Evolutionary conservation across 2,888 invertebrate genomes (phyloP).

Genomic region (Ennomos quercinarius): DNA sequence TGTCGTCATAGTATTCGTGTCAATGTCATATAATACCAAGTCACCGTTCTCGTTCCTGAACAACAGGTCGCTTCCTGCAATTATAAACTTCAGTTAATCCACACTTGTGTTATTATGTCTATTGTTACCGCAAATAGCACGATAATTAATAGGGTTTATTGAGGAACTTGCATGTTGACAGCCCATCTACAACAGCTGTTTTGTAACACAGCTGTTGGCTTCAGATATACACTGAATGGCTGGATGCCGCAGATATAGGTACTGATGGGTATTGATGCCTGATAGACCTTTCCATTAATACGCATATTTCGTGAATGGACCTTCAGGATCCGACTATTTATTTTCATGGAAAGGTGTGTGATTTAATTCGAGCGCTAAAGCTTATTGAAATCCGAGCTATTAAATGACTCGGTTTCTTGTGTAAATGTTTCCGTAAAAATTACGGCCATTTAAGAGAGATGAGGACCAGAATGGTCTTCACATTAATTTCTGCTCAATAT

Average conservation of each 20-base stretch:
- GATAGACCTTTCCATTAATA: slow-evolving; percentile 24
- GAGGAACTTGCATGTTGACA: slow-evolving; percentile 27
- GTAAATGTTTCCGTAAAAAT: no score
- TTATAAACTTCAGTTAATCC: slow-evolving; percentile 33
- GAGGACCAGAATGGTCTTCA: no score
- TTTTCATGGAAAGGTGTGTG: slow-evolving; percentile 8
- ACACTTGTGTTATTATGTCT: slow-evolving; percentile 30
- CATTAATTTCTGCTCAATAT: no score
- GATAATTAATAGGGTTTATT: slow-evolving; percentile 17
- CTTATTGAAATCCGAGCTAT: no score
- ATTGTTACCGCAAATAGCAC: slow-evolving; percentile 25
- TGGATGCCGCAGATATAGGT: slow-evolving; percentile 24
- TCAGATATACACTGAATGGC: slow-evolving; percentile 19
- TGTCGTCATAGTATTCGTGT: slow-evolving; percentile 61
- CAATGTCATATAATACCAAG: slow-evolving; percentile 83
- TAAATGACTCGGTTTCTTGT: no score
- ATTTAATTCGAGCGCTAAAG: not conserved
- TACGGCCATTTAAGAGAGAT: no score
- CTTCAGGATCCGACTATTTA: slow-evolving; percentile 7
- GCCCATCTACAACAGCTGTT: slow-evolving; percentile 8
- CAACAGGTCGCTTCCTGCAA: slow-evolving; percentile 87
- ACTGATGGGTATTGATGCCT: slow-evolving; percentile 26
- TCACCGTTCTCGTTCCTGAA: slow-evolving; percentile 86
- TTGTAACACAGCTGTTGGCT: slow-evolving; percentile 1
- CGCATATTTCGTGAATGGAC: slow-evolving; percentile 18